Percentiles rank a stretch among this genome's conserved stretches.
Conservation (phyloP, 2,888 invertebrate genomes). For the Macrosiphum euphorbiae region DNA sequence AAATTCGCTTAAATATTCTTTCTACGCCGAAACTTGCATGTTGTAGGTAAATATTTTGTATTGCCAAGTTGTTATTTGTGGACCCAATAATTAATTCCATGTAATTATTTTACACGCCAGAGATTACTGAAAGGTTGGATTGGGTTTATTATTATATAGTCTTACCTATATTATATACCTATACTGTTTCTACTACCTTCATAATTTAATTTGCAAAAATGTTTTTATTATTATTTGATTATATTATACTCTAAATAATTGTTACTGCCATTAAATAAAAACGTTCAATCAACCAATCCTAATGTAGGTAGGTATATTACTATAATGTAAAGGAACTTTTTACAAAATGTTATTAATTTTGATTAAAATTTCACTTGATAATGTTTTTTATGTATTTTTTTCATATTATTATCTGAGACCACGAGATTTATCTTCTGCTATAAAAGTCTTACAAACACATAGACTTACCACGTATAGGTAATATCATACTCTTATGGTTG, state of each 20-base stretch:
- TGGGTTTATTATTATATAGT: not conserved
- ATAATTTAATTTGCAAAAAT: not conserved
- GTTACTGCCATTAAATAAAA: not conserved
- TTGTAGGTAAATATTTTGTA: slow-evolving; percentile 18
- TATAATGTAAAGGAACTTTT: not conserved
- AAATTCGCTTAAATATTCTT: not conserved
- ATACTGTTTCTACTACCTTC: not conserved
- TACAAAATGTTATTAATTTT: not conserved
- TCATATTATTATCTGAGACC: not conserved
- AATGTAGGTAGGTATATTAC: not conserved
- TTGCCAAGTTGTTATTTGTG: not conserved
- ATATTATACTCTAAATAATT: not conserved
- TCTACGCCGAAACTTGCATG: not conserved
- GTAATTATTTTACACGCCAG: slow-evolving; percentile 12
- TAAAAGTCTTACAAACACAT: not conserved
- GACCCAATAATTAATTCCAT: not conserved
- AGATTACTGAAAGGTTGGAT: not conserved
- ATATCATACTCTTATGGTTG: too few relatives aligned
- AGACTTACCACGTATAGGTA: not conserved
- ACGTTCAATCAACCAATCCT: not conserved
- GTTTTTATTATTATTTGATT: not conserved
- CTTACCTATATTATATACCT: not conserved
- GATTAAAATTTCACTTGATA: too few relatives aligned
- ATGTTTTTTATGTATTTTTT: not conserved
- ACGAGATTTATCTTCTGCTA: not conserved